phyloP scores from a whole-genome alignment of 2,888 invertebrate genomes.

The Microctonus brassicae region DNA sequence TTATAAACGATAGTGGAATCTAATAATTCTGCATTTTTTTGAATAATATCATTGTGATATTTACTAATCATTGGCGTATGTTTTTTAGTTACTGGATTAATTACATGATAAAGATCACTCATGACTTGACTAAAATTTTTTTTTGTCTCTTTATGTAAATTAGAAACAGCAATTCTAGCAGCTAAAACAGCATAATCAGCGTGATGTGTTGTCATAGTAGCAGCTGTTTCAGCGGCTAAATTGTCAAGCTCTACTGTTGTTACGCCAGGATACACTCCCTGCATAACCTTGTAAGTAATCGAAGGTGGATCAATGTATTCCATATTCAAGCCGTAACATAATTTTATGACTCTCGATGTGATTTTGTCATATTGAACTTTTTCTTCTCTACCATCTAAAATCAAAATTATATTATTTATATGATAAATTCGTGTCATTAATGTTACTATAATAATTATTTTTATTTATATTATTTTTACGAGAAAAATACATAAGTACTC shows the following conservation, averaged over 20 bases:
- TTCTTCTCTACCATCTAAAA: slow-evolving; percentile 88
- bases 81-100: slow-evolving; percentile 80
- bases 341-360: slow-evolving; percentile 93
- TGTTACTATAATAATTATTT: slow-evolving; percentile 25
- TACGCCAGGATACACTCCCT: slow-evolving; percentile 95
- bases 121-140: slow-evolving; percentile 95
- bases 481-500: slow-evolving; percentile 41
- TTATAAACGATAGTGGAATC: slow-evolving; percentile 98
- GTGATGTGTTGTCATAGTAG: slow-evolving; percentile 96
- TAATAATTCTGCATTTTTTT: slow-evolving; percentile 87
- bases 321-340: slow-evolving; percentile 95
- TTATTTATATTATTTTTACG: slow-evolving; percentile 18
- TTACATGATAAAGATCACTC: slow-evolving; percentile 83
- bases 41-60: slow-evolving; percentile 83
- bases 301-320: slow-evolving; percentile 94
- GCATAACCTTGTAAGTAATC: slow-evolving; percentile 93
- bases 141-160: slow-evolving; percentile 98
- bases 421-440: slow-evolving; percentile 27
- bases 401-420: slow-evolving; percentile 35
- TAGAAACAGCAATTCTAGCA: slow-evolving; percentile 94
- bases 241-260: slow-evolving; percentile 98
- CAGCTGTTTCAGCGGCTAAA: slow-evolving; percentile 98
- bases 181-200: slow-evolving; percentile 95
- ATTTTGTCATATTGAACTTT: slow-evolving; percentile 98
- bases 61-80: slow-evolving; percentile 89